phyloP scores from a whole-genome alignment of 35 echinoderm and acorn worm genomes.

The Heliocidaris tuberculata region DNA sequence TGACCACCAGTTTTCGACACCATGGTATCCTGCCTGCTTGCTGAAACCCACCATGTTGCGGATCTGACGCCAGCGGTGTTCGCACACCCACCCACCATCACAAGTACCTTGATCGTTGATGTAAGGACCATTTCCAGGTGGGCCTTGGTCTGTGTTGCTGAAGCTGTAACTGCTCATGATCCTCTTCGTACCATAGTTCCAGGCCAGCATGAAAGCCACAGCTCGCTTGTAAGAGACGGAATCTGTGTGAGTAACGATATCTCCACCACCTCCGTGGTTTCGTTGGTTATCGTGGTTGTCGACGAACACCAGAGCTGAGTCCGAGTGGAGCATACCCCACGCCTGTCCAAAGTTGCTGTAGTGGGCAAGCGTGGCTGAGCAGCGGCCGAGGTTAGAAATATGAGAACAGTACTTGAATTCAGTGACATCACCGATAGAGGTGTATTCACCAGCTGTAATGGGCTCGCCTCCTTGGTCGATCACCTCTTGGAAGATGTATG shows the following conservation, averaged over 20 bases:
- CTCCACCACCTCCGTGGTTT: conserved; percentile 65
- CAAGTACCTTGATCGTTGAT: conserved; percentile 69
- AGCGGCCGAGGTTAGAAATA: conserved; percentile 12
- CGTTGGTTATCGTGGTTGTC: conserved; percentile 95
- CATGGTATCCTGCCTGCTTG: conserved; percentile 49
- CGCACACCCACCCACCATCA: conserved; percentile 71
- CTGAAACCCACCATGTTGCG: conserved; percentile 76
- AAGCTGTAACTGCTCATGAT: conserved; percentile 80
- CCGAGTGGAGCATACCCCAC: conserved; percentile 62
- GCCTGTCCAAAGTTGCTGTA: conserved; percentile 54
- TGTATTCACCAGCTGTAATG: conserved; percentile 67
- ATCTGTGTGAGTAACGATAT: conserved; percentile 47
- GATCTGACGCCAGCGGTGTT: conserved; percentile 79
- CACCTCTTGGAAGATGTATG: conserved; percentile 84
- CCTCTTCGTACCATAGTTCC: conserved; percentile 67
- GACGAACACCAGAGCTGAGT: conserved; percentile 66
- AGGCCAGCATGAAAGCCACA: conserved; percentile 77
- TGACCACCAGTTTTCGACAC: conserved; percentile 75
- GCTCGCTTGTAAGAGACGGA: conserved; percentile 67
- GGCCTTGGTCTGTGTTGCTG: conserved; percentile 36
- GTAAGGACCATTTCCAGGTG: conserved; percentile 48
- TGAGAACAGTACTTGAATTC: conserved; percentile 77
- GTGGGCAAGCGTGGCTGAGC: background rate
- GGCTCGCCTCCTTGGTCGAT: conserved; percentile 79
- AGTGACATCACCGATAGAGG: conserved; percentile 64